Percentiles rank a stretch among this genome's conserved stretches.
These are phyloP conservation scores for Lasius fuliginosus DNA, from an alignment of 2,888 invertebrate species.

Conservation along the genomic window DNA sequence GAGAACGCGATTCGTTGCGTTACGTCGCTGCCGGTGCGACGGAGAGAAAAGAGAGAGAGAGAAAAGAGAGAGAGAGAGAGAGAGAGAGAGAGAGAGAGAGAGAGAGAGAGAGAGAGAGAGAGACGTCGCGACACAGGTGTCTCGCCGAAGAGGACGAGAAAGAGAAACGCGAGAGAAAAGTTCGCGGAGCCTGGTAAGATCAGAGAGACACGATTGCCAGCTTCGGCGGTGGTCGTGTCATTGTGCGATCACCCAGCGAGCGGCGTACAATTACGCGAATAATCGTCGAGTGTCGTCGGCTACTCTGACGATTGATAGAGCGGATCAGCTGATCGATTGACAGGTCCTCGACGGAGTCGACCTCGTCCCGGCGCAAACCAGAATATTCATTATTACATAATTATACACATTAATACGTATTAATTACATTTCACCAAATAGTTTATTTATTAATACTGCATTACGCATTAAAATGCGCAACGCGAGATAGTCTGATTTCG, in stretches of 20 bases:
- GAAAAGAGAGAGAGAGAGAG: constrained; percentile 10
- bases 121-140: constrained; percentile 62
- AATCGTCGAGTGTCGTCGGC: constrained; percentile 35
- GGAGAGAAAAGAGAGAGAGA: neutral
- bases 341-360: neutral
- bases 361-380: neutral
- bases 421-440: neutral
- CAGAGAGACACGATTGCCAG: constrained; percentile 41
- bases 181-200: constrained; percentile 32
- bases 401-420: neutral
- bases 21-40: constrained; percentile 53
- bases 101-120: constrained; percentile 14
- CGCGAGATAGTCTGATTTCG: neutral
- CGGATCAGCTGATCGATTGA: constrained; percentile 12
- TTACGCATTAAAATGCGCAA: neutral
- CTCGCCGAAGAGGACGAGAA: constrained; percentile 36
- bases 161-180: constrained; percentile 37
- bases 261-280: constrained; percentile 32
- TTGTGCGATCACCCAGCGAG: constrained; percentile 29
- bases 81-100: neutral
- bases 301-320: constrained; percentile 22
- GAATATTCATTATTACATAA: neutral
- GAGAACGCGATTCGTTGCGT: constrained; percentile 27
- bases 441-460: neutral
- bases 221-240: constrained; percentile 43